Percentiles rank a stretch among this genome's conserved stretches.
Conservation (phyloP, 2,888 invertebrate species). For the Stenodera caucasica region DNA sequence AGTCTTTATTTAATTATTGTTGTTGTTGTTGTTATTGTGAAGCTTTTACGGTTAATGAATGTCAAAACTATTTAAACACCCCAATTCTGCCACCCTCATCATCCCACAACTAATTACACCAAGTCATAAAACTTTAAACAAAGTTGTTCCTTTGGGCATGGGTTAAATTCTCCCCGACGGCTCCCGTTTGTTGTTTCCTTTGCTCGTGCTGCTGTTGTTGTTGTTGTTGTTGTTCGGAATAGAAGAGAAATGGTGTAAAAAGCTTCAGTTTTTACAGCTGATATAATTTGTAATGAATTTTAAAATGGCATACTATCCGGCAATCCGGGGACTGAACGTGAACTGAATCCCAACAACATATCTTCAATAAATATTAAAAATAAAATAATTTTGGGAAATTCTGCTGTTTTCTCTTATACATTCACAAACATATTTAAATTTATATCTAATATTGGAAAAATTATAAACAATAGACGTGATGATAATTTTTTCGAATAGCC, state of each 20-base stretch:
- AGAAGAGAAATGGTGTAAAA: constrained; percentile 36
- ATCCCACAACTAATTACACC: constrained; percentile 22
- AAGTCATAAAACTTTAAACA: constrained; percentile 17
- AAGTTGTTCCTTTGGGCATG: constrained; percentile 12
- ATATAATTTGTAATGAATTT: constrained; percentile 57
- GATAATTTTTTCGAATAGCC: not conserved
- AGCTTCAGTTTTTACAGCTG: constrained; percentile 53
- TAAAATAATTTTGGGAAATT: not conserved
- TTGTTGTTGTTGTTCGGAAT: constrained; percentile 14
- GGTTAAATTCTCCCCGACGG: constrained; percentile 17
- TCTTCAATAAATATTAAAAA: constrained; percentile 33
- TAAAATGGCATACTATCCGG: constrained; percentile 53
- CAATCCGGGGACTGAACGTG: constrained; percentile 55
- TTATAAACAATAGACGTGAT: not conserved
- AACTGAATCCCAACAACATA: constrained; percentile 47
- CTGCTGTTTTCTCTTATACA: not conserved
- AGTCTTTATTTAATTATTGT: not conserved
- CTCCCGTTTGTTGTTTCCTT: no score
- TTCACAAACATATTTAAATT: no score
- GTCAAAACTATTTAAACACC: constrained; percentile 27
- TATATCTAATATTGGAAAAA: no score
- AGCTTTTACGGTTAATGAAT: constrained; percentile 11
- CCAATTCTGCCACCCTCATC: not conserved
- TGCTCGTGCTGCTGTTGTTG: not conserved
- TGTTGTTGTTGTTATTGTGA: not conserved